A percentile compares a stretch with the other conserved stretches of the same genome.
Conservation (phyloP, 2,113 vertebrate species). For the Syrmaticus mikado region DNA sequence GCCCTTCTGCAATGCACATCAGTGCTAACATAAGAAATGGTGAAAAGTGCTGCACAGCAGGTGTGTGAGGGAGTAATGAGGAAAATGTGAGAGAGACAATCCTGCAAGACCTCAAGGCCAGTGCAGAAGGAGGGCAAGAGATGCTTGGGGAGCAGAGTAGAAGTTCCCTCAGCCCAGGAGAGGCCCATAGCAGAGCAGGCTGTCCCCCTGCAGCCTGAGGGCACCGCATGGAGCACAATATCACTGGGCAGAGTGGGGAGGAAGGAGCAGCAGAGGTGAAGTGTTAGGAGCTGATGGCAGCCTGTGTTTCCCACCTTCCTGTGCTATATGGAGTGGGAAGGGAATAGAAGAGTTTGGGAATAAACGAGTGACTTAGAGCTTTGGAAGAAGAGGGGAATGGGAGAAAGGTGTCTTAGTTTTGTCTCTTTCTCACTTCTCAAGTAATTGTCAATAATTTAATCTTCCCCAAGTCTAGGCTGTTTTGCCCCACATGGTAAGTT, state of each 20-base stretch:
- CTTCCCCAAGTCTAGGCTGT: not conserved
- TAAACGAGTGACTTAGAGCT: not conserved
- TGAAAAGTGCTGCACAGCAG: not conserved
- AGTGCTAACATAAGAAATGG: not conserved
- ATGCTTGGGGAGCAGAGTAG: too few species aligned
- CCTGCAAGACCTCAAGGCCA: not conserved
- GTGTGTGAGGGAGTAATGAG: not conserved
- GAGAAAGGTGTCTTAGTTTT: not conserved
- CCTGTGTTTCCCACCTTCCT: not conserved
- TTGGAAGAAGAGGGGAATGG: not conserved
- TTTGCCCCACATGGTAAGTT: accelerated
- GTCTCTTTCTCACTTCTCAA: not conserved
- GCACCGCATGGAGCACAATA: accelerated
- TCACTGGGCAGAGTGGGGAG: not conserved
- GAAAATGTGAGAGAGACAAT: not conserved
- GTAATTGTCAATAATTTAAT: not conserved
- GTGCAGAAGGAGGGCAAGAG: not conserved
- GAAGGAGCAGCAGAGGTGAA: not conserved
- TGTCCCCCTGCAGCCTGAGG: too few species aligned
- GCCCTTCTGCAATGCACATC: too few species aligned
- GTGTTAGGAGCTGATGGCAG: too few species aligned
- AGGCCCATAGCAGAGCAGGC: not conserved
- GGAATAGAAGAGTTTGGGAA: not conserved
- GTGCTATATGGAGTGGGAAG: accelerated
- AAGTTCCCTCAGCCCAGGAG: too few species aligned